phyloP scores from a whole-genome alignment of 2,113 vertebrate species.

The Tenebrosternarchus preto region DNA sequence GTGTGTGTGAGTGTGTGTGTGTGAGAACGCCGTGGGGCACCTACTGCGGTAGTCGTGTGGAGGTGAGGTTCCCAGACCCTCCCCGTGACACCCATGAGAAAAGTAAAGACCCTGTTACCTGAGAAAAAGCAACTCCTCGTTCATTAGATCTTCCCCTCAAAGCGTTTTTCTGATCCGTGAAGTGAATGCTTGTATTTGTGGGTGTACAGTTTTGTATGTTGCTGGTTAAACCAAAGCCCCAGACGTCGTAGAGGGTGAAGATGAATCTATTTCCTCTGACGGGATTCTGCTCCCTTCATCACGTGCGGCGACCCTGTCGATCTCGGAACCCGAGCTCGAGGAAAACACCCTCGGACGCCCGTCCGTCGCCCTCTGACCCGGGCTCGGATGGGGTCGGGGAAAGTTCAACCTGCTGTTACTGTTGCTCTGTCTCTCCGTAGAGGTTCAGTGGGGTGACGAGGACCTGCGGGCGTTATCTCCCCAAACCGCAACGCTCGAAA shows the following conservation, averaged over 20 bases:
- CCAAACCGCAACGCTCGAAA: constrained; percentile 25
- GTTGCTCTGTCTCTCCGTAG: constrained; percentile 68
- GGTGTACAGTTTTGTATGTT: constrained; percentile 1
- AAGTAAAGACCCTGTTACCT: neutral
- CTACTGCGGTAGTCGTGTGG: constrained; percentile 37
- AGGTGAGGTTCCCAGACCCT: constrained; percentile 41
- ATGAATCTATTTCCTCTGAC: constrained; percentile 17
- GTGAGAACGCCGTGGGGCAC: constrained; percentile 52
- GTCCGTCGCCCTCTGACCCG: constrained; percentile 66
- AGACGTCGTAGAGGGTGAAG: neutral
- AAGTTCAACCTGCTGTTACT: constrained; percentile 68
- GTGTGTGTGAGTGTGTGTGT: too few relatives aligned
- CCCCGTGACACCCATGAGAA: constrained; percentile 19
- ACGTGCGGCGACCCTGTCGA: too few relatives aligned
- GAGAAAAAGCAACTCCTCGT: constrained; percentile 20
- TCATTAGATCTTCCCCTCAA: neutral
- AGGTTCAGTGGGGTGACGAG: constrained; percentile 54
- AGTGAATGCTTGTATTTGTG: neutral
- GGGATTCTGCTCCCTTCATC: constrained; percentile 13
- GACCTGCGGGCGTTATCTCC: constrained; percentile 58
- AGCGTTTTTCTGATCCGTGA: neutral
- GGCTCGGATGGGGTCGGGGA: constrained; percentile 53
- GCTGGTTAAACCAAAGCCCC: neutral
- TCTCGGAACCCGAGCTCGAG: constrained; percentile 74
- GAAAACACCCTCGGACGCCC: constrained; percentile 68